Evolutionary conservation across 2,888 invertebrate species (phyloP).

Genomic region (Nomada lathburiana): DNA sequence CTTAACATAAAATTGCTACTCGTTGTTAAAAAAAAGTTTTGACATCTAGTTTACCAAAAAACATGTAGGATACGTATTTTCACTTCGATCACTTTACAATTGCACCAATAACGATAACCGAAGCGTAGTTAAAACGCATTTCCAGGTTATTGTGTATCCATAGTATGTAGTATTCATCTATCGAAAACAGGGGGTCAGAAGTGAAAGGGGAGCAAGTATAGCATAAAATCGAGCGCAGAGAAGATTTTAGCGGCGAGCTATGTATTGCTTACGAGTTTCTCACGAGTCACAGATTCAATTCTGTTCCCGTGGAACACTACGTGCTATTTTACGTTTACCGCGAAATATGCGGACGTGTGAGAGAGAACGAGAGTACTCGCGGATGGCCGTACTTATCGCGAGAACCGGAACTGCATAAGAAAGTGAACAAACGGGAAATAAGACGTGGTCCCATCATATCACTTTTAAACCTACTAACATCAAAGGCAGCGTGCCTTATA

Average conservation of each 20-base stretch:
- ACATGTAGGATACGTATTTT: too few species aligned
- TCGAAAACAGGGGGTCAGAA: constrained; percentile 22
- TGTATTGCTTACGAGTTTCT: constrained; percentile 49
- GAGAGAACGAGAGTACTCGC: constrained; percentile 70
- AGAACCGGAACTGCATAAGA: constrained; percentile 74
- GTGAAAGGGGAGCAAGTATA: constrained; percentile 47
- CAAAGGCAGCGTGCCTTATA: constrained; percentile 3
- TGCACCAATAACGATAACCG: neutral
- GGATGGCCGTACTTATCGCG: constrained; percentile 66
- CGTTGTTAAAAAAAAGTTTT: neutral
- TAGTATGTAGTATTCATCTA: constrained; percentile 5
- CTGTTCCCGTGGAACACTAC: constrained; percentile 43
- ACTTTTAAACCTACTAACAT: constrained; percentile 50
- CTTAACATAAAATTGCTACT: too few species aligned
- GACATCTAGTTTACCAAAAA: neutral
- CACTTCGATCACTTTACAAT: neutral
- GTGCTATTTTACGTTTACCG: constrained; percentile 60
- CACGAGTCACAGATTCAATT: constrained; percentile 59
- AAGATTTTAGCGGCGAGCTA: constrained; percentile 44
- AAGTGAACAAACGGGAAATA: constrained; percentile 71
- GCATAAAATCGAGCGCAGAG: constrained; percentile 55
- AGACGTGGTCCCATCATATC: constrained; percentile 33
- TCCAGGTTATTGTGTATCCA: neutral
- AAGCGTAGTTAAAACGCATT: neutral
- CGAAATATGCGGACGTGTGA: constrained; percentile 54